phyloP scores from a whole-genome alignment of 1,140 invertebrate genomes.

The Trichonephila clavipes region DNA sequence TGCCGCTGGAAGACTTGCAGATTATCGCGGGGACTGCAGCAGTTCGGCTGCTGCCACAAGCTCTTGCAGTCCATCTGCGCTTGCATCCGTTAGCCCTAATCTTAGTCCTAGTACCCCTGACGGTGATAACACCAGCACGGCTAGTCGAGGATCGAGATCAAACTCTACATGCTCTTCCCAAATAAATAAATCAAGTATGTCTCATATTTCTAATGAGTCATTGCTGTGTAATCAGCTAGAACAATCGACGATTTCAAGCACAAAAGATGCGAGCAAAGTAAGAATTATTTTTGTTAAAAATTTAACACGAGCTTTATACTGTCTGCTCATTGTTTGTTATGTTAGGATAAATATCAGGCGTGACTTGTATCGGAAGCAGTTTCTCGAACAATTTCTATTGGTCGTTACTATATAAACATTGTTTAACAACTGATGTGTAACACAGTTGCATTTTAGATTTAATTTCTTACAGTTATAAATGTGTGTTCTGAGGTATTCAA shows the following conservation, averaged over 20 bases:
- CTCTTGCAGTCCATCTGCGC: not conserved
- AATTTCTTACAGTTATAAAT: no score
- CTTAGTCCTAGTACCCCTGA: conserved; percentile 72
- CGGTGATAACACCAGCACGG: conserved; percentile 1
- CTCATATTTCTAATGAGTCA: conserved; percentile 56
- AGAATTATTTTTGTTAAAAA: conserved; percentile 13
- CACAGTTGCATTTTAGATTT: no score
- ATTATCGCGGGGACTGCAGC: conserved; percentile 61
- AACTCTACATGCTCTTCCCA: conserved; percentile 56
- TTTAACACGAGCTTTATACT: not conserved
- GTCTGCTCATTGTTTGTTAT: not conserved
- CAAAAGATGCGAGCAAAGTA: conserved; percentile 56
- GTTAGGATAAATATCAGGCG: not conserved
- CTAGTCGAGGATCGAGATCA: not conserved
- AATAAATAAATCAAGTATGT: conserved; percentile 48
- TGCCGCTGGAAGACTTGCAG: conserved; percentile 69
- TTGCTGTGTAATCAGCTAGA: conserved; percentile 21
- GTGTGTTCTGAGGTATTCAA: no score
- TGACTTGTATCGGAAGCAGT: not conserved
- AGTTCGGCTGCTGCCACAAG: conserved; percentile 39
- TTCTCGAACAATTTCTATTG: not conserved
- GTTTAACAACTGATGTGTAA: not conserved
- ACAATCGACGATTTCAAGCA: conserved; percentile 6
- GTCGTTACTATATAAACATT: conserved; percentile 1
- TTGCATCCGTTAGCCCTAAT: conserved; percentile 65